Conservation (phyloP, 2,888 invertebrate species). For the Ectemnius lituratus region DNA sequence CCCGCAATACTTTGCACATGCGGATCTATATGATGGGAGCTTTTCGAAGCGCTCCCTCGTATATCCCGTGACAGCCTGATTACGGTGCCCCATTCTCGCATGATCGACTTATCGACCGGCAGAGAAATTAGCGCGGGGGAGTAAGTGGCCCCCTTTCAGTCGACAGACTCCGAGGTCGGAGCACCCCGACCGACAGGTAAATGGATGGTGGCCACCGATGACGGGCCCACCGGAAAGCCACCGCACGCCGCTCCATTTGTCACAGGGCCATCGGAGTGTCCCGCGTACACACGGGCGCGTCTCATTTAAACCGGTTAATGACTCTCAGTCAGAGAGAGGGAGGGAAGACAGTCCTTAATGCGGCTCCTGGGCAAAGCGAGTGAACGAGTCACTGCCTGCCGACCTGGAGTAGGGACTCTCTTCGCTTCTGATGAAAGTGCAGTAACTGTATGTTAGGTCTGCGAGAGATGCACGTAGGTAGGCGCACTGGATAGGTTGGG, state of each 20-base stretch:
- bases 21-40: slow-evolving; percentile 43
- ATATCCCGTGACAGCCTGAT: slow-evolving; percentile 14
- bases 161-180: neutral
- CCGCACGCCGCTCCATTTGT: slow-evolving; percentile 37
- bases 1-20: slow-evolving; percentile 13
- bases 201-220: slow-evolving; percentile 14
- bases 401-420: too few relatives aligned
- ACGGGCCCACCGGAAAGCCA: slow-evolving; percentile 28
- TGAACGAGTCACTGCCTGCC: too few relatives aligned
- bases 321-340: neutral
- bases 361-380: neutral
- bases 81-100: slow-evolving; percentile 42
- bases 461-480: too few relatives aligned
- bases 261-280: slow-evolving; percentile 12
- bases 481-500: too few relatives aligned
- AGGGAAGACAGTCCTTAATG: neutral
- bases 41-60: slow-evolving; percentile 27
- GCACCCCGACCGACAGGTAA: slow-evolving; percentile 16
- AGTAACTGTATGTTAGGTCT: too few relatives aligned
- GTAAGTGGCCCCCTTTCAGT: neutral
- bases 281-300: neutral
- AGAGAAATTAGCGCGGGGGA: slow-evolving; percentile 42
- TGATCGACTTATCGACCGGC: slow-evolving; percentile 49
- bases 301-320: slow-evolving; percentile 2
- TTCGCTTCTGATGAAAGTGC: too few relatives aligned